Evolutionary conservation across 2,888 invertebrate genomes (phyloP).

Genomic region (Epiblema foenella): DNA sequence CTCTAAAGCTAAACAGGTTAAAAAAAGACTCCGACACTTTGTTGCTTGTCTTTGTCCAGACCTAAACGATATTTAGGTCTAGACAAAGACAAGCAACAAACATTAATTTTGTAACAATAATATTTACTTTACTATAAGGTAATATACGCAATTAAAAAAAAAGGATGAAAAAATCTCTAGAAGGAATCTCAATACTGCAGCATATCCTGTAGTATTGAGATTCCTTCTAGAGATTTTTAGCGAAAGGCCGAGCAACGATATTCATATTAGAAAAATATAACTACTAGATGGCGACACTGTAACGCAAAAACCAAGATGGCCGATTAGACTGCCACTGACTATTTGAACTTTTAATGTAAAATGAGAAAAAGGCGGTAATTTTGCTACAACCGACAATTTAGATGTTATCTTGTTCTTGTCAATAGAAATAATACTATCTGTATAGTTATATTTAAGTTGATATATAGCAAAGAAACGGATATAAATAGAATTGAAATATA

Average conservation of each 20-base stretch:
- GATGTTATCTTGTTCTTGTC: not conserved
- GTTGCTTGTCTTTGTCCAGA: not conserved
- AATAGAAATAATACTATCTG: not conserved
- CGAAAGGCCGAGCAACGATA: conserved; percentile 5
- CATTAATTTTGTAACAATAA: not conserved
- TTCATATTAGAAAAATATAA: conserved; percentile 18
- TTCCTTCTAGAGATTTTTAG: no score
- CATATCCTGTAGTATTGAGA: no score
- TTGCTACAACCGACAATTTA: no score
- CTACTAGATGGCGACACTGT: conserved; percentile 62
- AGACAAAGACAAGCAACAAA: not conserved
- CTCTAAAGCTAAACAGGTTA: no score
- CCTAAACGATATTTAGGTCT: not conserved
- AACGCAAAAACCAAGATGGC: conserved; percentile 70
- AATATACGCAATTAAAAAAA: not conserved
- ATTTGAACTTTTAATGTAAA: conserved; percentile 24
- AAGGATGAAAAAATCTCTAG: not conserved
- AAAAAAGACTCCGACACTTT: no score
- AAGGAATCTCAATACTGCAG: not conserved
- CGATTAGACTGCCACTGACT: conserved; percentile 46
- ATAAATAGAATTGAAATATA: no score
- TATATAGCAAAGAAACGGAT: no score
- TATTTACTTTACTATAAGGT: not conserved
- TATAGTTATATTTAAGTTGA: not conserved
- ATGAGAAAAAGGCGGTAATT: conserved; percentile 10